These are phyloP conservation scores for Dolichotis patagonum DNA, from an alignment of 2,113 vertebrate species.

Conservation along the genomic window DNA sequence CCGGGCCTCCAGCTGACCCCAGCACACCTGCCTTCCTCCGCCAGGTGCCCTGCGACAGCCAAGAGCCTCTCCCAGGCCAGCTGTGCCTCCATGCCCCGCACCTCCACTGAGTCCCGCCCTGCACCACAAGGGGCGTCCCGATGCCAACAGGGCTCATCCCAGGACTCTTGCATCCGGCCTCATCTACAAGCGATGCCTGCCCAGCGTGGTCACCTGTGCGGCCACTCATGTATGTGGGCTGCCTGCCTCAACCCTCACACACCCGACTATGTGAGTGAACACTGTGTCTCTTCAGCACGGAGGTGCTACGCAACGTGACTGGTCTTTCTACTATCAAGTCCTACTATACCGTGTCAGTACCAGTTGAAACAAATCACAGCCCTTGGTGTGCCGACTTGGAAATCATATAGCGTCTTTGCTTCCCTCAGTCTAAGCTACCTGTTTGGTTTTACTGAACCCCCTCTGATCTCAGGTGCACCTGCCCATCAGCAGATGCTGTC, in stretches of 20 bases:
- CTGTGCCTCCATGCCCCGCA: neutral
- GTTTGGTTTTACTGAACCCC: neutral
- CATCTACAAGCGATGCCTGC: neutral
- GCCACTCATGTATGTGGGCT: fast-evolving
- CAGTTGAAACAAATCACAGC: neutral
- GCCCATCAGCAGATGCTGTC: no score
- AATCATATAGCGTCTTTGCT: neutral
- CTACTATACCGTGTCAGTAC: neutral
- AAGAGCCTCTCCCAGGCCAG: no score
- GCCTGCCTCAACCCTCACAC: neutral
- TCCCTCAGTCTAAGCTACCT: neutral
- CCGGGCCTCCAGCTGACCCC: neutral
- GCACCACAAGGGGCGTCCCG: neutral
- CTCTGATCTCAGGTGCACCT: fast-evolving
- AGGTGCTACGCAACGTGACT: neutral
- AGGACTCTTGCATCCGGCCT: neutral
- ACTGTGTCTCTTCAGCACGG: neutral
- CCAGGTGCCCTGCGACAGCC: fast-evolving
- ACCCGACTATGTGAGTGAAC: neutral
- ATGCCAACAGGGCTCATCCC: no score
- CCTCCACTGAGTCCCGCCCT: neutral
- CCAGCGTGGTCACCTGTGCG: fast-evolving
- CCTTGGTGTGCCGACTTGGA: neutral
- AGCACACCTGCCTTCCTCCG: neutral
- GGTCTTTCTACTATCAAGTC: neutral